Conservation (phyloP, 2,888 invertebrate genomes). For the Oxyteleia sp. region DNA sequence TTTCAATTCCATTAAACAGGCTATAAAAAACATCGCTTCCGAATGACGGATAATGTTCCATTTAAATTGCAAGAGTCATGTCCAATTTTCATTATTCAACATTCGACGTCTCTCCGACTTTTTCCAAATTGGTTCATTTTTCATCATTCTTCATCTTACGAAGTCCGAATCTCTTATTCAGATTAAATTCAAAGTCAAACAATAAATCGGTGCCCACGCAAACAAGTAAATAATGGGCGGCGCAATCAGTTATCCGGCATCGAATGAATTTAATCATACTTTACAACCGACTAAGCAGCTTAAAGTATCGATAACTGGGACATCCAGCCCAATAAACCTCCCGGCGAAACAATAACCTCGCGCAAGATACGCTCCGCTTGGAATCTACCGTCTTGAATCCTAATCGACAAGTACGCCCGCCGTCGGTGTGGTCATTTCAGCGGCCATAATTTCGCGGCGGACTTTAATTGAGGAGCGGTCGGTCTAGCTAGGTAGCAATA, state of each 20-base stretch:
- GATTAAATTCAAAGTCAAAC: constrained; percentile 46
- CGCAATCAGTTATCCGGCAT: constrained; percentile 56
- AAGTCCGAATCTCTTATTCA: constrained; percentile 36
- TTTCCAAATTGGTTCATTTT: too few relatives aligned
- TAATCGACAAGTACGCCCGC: constrained; percentile 60
- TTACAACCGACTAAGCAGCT: constrained; percentile 61
- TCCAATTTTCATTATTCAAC: constrained; percentile 17
- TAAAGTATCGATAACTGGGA: constrained; percentile 69
- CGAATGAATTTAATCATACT: constrained; percentile 65
- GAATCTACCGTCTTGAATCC: constrained; percentile 50
- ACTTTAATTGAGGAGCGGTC: too few relatives aligned
- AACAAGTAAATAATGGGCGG: constrained; percentile 50
- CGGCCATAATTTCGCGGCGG: too few relatives aligned
- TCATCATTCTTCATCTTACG: constrained; percentile 38
- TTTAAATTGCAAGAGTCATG: constrained; percentile 21
- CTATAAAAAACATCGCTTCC: constrained; percentile 14
- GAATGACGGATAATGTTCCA: constrained; percentile 1
- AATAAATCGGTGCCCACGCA: constrained; percentile 36
- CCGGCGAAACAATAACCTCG: constrained; percentile 58
- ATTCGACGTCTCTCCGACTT: not conserved
- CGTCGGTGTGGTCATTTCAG: constrained; percentile 59
- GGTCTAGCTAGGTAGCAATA: too few relatives aligned
- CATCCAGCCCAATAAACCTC: constrained; percentile 53
- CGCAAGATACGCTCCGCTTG: constrained; percentile 51
- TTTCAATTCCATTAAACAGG: constrained; percentile 49